A percentile compares a stretch with the other conserved stretches of the same genome.
Conservation (phyloP, 2,888 invertebrate genomes). For the Deilephila porcellus region DNA sequence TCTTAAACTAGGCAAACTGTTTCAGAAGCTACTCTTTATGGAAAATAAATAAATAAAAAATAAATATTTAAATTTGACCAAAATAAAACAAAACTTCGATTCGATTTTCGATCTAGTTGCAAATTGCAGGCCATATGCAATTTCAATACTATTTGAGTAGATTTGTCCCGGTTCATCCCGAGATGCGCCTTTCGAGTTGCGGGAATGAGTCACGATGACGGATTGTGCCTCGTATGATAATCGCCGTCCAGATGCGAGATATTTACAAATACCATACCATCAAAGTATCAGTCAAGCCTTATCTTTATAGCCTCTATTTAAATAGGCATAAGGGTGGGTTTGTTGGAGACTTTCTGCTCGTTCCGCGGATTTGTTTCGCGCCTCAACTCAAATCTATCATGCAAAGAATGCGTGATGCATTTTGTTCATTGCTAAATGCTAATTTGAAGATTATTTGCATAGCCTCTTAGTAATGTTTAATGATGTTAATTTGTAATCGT, state of each 20-base stretch:
- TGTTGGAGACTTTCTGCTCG: not conserved
- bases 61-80: too few species aligned
- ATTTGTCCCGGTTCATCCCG: not conserved
- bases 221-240: not conserved
- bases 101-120: not conserved
- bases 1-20: too few species aligned
- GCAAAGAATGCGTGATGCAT: conserved; percentile 1
- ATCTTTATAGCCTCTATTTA: not conserved
- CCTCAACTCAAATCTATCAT: not conserved
- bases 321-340: not conserved
- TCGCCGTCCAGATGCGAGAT: not conserved
- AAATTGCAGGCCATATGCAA: not conserved
- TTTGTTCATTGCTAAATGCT: not conserved
- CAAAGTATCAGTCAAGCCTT: not conserved
- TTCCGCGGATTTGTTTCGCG: conserved; percentile 1
- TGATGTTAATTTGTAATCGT: too few species aligned
- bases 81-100: too few species aligned
- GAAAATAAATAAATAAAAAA: too few species aligned
- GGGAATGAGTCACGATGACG: not conserved
- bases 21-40: too few species aligned
- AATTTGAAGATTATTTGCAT: too few species aligned
- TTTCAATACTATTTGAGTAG: not conserved
- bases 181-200: not conserved
- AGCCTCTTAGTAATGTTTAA: too few species aligned
- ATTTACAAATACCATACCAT: not conserved